These are phyloP conservation scores for Erpornis zantholeuca DNA, from an alignment of 2,113 vertebrate species.

Conservation along the genomic window DNA sequence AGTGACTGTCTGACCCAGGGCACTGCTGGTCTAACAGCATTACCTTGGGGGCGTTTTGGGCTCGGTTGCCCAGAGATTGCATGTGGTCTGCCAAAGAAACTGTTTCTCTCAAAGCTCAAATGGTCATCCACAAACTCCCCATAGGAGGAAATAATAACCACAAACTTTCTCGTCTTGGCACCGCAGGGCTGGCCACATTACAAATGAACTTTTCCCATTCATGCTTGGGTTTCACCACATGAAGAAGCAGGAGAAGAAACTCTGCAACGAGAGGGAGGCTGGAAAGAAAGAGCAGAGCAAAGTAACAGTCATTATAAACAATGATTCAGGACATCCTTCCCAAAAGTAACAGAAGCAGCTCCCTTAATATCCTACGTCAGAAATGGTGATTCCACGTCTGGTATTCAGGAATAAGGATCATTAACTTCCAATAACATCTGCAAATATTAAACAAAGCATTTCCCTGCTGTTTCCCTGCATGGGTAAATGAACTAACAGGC, in stretches of 20 bases:
- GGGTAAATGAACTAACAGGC: not conserved
- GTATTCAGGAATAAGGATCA: not conserved
- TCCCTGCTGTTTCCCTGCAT: not conserved
- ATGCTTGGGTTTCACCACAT: conserved; percentile 13
- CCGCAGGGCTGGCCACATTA: not conserved
- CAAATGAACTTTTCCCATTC: conserved; percentile 33
- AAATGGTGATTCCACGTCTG: not conserved
- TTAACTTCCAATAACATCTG: not conserved
- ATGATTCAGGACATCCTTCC: not conserved
- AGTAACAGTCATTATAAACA: conserved; percentile 4
- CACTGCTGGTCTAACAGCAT: not conserved
- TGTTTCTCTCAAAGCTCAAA: not conserved
- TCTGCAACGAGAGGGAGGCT: not conserved
- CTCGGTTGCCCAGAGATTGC: not conserved
- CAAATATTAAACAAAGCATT: not conserved
- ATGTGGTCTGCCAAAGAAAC: not conserved
- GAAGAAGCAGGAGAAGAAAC: not conserved
- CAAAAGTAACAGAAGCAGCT: conserved; percentile 23
- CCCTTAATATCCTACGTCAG: not conserved
- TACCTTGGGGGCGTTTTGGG: not conserved
- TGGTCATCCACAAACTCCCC: conserved; percentile 24
- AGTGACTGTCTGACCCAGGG: not conserved
- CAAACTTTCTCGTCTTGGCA: not conserved
- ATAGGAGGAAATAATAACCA: conserved; percentile 34
- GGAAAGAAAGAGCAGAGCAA: not conserved